Evolutionary conservation across 2,113 vertebrate genomes (phyloP).

Genomic region (Riparia riparia): DNA sequence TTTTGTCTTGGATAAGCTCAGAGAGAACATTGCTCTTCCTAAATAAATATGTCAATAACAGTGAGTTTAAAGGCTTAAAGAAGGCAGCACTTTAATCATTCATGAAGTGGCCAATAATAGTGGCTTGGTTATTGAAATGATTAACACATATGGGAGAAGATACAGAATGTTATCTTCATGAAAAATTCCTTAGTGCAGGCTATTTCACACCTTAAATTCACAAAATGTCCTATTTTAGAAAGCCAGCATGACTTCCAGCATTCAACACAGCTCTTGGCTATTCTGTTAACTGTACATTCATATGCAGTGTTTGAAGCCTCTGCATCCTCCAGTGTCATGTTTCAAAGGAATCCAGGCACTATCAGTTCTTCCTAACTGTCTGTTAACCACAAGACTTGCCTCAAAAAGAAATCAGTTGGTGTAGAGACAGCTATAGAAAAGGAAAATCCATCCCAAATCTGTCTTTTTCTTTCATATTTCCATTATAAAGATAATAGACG

Average conservation of each 20-base stretch:
- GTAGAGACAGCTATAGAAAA: neutral
- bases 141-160: neutral
- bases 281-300: neutral
- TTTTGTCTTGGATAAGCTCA: neutral
- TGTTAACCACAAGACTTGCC: neutral
- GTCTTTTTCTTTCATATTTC: neutral
- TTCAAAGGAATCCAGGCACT: neutral
- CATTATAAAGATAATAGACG: neutral
- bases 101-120: neutral
- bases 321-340: neutral
- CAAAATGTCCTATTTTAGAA: neutral
- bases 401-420: neutral
- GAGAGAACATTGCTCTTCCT: neutral
- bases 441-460: neutral
- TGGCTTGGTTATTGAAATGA: neutral
- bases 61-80: neutral
- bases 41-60: neutral
- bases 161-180: neutral
- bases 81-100: neutral
- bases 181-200: neutral
- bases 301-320: neutral
- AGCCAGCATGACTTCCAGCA: neutral
- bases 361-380: neutral
- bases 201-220: neutral
- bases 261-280: neutral